Evolutionary conservation across 2,888 invertebrate species (phyloP).

Genomic region (Drosophila anomalata): DNA sequence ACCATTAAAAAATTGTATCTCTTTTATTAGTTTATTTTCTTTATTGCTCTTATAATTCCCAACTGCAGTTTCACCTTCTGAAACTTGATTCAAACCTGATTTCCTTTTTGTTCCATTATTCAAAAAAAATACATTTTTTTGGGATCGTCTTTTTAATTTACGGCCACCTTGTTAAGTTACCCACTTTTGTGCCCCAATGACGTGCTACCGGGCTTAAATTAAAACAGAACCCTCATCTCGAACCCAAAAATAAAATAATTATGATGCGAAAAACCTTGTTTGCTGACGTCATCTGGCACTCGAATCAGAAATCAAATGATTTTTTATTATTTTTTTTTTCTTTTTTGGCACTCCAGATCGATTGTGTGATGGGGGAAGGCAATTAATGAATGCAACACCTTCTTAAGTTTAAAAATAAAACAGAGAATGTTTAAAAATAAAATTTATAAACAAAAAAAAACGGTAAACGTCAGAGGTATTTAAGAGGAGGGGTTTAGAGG

Average conservation of each 20-base stretch:
- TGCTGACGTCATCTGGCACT: background rate
- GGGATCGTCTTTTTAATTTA: slow-evolving; percentile 1
- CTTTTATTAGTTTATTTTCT: too few relatives aligned
- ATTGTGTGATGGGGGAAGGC: background rate
- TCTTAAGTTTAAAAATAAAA: background rate
- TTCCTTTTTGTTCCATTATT: background rate
- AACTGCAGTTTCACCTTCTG: background rate
- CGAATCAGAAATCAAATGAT: background rate
- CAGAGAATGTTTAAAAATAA: background rate
- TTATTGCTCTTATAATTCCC: background rate
- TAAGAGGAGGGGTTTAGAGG: background rate
- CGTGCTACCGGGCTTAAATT: slow-evolving; percentile 1
- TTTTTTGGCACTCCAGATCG: background rate
- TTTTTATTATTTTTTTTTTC: background rate
- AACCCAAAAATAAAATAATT: background rate
- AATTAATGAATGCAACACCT: slow-evolving; percentile 2
- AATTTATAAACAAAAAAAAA: background rate
- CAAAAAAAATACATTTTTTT: background rate
- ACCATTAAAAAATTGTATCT: too few relatives aligned
- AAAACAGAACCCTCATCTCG: background rate
- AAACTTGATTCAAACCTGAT: background rate
- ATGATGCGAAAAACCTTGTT: slow-evolving; percentile 1
- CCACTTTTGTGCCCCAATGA: slow-evolving; percentile 1
- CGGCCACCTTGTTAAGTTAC: background rate
- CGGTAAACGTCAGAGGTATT: background rate